Base-by-base conservation (phyloP, 2,797 vertebrate species). In the Myripristis jacobus region DNA sequence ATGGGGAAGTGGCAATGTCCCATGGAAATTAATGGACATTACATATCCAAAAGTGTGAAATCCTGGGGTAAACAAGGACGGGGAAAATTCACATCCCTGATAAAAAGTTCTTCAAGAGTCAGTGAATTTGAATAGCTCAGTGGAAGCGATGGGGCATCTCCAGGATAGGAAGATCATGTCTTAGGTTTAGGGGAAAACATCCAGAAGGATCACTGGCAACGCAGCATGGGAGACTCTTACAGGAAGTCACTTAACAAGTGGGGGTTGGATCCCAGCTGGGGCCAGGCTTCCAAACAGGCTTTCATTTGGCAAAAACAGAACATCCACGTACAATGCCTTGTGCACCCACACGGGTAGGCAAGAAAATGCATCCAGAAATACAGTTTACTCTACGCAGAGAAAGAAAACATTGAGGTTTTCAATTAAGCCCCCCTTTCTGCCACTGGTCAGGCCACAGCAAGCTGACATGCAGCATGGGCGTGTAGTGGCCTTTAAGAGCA, bases 81-180 rank as follows among this genome's bases (percentile, higher is more conserved):
- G 48, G 57, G 25, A 38, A 58, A 61, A 34, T 41, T 29, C 27
- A 67, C 36, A 50, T 55, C 66, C 4, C 24, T 50, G 19, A 53
- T 10, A 24, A 1, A 63, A 58, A 47, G 31, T 36, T 51, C 43
- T 53, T 19, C 3, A 18, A 38, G 1, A 64, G 59, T 82, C 59
- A 4, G n/a, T 48, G 6, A 54, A 50, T 55, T 3, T 44, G 22
- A 63, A 34, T 8, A 34, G 48, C 43, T 70, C 52, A 18, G 60
- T 10, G 0, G 72, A 75, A 52, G 47, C n/a, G 41, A 38, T 8
- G 0, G 47, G 68, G 59, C 21, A 22, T 10, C 19, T 19, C 59
- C 38, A 41, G 18, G 25, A 48, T 0, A 54, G 50, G 41, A 63
- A 21, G 5, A 59, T 19, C 16, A 25, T 15, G 25, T 70, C 36